Conservation (phyloP, 2,888 invertebrate species). For the Parnassius smintheus region DNA sequence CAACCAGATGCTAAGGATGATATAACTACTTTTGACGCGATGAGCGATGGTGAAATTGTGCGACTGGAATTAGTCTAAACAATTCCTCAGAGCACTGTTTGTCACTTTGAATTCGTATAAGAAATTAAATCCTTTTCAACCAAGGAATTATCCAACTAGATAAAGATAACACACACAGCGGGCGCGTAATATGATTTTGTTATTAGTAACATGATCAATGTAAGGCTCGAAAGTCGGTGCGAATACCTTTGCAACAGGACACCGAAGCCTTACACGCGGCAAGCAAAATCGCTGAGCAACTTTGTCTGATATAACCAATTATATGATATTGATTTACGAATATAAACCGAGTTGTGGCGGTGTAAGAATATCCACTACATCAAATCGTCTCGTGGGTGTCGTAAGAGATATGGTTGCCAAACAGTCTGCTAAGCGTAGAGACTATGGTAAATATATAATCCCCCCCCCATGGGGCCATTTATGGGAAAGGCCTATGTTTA, state of each 20-base stretch:
- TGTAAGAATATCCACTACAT: too few species aligned
- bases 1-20: too few species aligned
- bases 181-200: conserved; percentile 10
- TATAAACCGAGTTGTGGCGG: not conserved
- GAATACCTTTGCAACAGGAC: conserved; percentile 8
- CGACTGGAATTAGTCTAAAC: too few species aligned
- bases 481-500: too few species aligned
- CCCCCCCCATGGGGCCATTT: too few species aligned
- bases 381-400: too few species aligned
- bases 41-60: too few species aligned
- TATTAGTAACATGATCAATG: conserved; percentile 17
- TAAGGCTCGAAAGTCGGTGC: not conserved
- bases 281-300: not conserved
- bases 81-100: too few species aligned
- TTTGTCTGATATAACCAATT: conserved; percentile 15
- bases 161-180: not conserved
- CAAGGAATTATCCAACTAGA: not conserved
- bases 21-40: too few species aligned
- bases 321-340: conserved; percentile 1
- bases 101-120: too few species aligned
- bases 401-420: not conserved
- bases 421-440: not conserved
- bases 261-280: conserved; percentile 14
- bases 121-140: too few species aligned
- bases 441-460: not conserved